A percentile compares a stretch with the other conserved stretches of the same genome.
Evolutionary conservation across 2,113 vertebrate species (phyloP).

Genomic region (Siniperca knerii): DNA sequence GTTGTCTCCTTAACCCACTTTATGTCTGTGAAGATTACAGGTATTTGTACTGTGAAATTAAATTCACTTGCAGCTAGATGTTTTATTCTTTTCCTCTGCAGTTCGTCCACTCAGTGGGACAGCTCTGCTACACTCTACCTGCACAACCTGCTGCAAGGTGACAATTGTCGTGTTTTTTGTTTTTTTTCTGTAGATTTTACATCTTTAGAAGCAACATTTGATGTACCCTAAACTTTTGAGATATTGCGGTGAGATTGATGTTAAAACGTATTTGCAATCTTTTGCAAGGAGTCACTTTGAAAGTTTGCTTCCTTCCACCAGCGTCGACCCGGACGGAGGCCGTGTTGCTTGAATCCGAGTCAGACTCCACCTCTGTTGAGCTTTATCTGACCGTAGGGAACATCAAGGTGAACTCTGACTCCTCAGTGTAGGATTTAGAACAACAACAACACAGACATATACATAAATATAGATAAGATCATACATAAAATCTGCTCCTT

Average conservation of each 20-base stretch:
- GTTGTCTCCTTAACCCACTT: background rate
- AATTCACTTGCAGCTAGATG: background rate
- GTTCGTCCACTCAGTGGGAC: constrained; percentile 89
- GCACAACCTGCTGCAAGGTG: constrained; percentile 88
- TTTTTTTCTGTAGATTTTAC: background rate
- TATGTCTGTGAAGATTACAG: background rate
- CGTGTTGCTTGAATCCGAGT: constrained; percentile 82
- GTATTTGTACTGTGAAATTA: background rate
- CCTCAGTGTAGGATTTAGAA: background rate
- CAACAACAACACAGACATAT: background rate
- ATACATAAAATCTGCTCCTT: background rate
- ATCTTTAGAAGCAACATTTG: background rate
- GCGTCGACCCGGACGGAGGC: constrained; percentile 86
- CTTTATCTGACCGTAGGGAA: constrained; percentile 88
- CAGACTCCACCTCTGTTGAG: constrained; percentile 84
- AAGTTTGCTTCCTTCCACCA: constrained; percentile 56
- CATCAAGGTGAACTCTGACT: constrained; percentile 86
- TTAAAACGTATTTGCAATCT: background rate
- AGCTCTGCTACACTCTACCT: constrained; percentile 89
- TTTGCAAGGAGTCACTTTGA: background rate
- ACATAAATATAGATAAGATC: background rate
- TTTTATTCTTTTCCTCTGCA: constrained; percentile 68
- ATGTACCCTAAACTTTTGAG: background rate
- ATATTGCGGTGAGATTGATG: background rate
- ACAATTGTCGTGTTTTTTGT: background rate